Conservation (phyloP, 2,888 invertebrate species). For the Pachycephus smyrnensis region DNA sequence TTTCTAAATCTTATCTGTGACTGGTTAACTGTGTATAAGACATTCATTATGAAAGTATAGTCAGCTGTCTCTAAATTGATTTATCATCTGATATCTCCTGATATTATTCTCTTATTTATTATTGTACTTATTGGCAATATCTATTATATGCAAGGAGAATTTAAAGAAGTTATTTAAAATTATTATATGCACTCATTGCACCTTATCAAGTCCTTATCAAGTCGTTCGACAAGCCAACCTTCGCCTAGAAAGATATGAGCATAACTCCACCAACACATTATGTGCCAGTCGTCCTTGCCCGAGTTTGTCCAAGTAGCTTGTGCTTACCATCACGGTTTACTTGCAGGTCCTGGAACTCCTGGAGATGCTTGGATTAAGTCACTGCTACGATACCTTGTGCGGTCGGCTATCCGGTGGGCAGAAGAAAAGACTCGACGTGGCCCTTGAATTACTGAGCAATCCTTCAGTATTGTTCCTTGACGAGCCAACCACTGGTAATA, state of each 20-base stretch:
- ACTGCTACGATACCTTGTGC: constrained; percentile 77
- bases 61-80: not conserved
- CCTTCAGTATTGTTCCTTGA: constrained; percentile 90
- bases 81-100: not conserved
- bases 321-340: not conserved
- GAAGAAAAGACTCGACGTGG: constrained; percentile 84
- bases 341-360: constrained; percentile 80
- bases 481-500: constrained; percentile 80
- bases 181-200: not conserved
- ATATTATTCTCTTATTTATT: not conserved
- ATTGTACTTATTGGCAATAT: not conserved
- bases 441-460: constrained; percentile 86
- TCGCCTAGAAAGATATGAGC: not conserved
- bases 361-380: constrained; percentile 78
- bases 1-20: not conserved
- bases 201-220: not conserved
- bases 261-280: too few relatives aligned
- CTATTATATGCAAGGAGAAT: not conserved
- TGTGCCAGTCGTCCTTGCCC: not conserved
- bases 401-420: constrained; percentile 87
- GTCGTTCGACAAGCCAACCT: not conserved
- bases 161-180: not conserved
- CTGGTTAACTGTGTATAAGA: not conserved
- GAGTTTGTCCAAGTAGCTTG: not conserved
- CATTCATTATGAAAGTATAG: not conserved